These are phyloP conservation scores for Aphaenogaster floridana DNA, from an alignment of 1,140 invertebrate genomes.

Conservation along the genomic window DNA sequence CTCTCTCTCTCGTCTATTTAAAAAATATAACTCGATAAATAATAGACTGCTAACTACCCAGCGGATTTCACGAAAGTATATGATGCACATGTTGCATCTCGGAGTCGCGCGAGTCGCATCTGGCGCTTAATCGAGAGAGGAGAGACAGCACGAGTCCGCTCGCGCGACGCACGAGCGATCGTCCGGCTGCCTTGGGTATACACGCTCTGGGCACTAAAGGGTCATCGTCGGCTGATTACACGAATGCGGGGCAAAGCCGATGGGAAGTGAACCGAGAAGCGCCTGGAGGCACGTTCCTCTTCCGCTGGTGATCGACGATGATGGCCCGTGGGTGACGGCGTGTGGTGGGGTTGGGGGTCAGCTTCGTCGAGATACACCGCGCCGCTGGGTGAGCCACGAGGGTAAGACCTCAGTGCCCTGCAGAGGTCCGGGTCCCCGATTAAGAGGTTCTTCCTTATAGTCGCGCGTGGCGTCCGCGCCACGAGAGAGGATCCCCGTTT, in stretches of 20 bases:
- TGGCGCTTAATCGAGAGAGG: slow-evolving; percentile 41
- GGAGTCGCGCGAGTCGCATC: slow-evolving; percentile 23
- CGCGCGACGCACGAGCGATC: slow-evolving; percentile 31
- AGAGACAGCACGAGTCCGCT: slow-evolving; percentile 18
- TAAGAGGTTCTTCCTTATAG: slow-evolving; percentile 82
- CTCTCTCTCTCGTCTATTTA: background rate
- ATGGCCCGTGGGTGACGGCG: slow-evolving; percentile 58
- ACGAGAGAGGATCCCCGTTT: slow-evolving; percentile 62
- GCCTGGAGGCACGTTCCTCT: slow-evolving; percentile 52
- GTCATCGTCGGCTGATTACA: slow-evolving; percentile 65
- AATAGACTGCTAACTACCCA: background rate
- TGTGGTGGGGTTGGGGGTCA: slow-evolving; percentile 75
- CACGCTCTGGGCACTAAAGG: slow-evolving; percentile 51
- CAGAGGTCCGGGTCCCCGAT: slow-evolving; percentile 81
- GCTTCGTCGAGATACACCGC: slow-evolving; percentile 75
- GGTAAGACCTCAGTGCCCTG: slow-evolving; percentile 80
- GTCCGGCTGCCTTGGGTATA: slow-evolving; percentile 20
- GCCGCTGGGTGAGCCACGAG: slow-evolving; percentile 68
- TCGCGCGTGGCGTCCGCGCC: slow-evolving; percentile 61
- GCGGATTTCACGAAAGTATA: background rate
- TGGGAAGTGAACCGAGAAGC: slow-evolving; percentile 64
- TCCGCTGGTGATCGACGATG: slow-evolving; percentile 65
- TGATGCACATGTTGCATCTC: slow-evolving; percentile 26
- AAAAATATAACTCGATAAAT: background rate
- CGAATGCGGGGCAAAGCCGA: slow-evolving; percentile 55